phyloP scores from a whole-genome alignment of 2,888 invertebrate genomes.

The Drosophila quinaria region DNA sequence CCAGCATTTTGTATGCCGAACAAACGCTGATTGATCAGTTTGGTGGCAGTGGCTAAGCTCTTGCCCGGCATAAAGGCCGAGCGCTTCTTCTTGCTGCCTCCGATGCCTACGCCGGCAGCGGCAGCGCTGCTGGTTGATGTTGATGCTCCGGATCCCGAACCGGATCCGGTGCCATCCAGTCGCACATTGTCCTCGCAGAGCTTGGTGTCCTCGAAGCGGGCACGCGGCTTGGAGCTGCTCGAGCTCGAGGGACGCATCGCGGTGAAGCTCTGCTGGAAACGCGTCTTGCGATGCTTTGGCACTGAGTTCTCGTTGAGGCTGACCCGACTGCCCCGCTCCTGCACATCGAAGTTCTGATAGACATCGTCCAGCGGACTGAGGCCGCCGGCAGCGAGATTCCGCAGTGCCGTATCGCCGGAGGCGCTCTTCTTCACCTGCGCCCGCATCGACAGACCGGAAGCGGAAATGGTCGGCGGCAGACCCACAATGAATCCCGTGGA shows the following conservation, averaged over 20 bases:
- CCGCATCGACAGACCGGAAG: conserved; percentile 84
- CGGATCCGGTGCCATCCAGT: conserved; percentile 54
- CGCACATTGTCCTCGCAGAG: conserved; percentile 87
- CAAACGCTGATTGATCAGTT: conserved; percentile 91
- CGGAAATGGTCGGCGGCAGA: conserved; percentile 70
- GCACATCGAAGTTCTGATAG: conserved; percentile 87
- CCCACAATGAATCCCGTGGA: conserved; percentile 82
- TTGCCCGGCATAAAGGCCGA: conserved; percentile 88
- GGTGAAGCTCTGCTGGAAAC: conserved; percentile 91
- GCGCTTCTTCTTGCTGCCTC: conserved; percentile 84
- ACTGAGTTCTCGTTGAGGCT: conserved; percentile 89
- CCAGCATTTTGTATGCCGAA: conserved; percentile 88
- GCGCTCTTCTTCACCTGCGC: conserved; percentile 91
- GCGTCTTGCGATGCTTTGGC: conserved; percentile 94
- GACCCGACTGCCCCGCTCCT: conserved; percentile 87
- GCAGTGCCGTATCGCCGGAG: conserved; percentile 91
- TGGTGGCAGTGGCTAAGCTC: conserved; percentile 90
- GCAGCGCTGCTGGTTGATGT: conserved; percentile 58
- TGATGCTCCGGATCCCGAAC: conserved; percentile 15
- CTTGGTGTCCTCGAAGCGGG: conserved; percentile 86
- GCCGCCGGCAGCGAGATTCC: conserved; percentile 87
- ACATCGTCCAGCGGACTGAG: conserved; percentile 88
- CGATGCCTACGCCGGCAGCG: conserved; percentile 74
- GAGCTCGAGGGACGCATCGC: conserved; percentile 86
- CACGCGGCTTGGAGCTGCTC: conserved; percentile 84